Evolutionary conservation across 2,113 vertebrate genomes (phyloP), one percentile per base, ranked within the genome.

Genomic region (Saguinus midas): DNA sequence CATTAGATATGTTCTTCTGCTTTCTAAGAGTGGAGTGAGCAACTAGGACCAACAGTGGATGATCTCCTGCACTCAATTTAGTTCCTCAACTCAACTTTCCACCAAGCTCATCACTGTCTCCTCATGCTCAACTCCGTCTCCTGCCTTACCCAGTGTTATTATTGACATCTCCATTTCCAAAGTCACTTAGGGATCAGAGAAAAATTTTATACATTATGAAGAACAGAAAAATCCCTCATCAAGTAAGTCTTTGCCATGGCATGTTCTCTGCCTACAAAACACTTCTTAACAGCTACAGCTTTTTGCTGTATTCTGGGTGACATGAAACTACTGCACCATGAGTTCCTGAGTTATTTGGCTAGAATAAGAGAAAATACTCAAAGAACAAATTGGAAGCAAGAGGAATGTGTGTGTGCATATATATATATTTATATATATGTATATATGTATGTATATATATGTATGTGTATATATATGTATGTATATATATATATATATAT

Each of bases 1-100:
- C 27, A 93, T 4, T 6, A 81, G 7, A 3, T 61, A 25, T 9
- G 12, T 43, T 48, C 6, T 81, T 52, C 11, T 55, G 3, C 66
- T 70, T 85, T 0, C 3, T 45, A 43, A 52, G 25, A 23, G 21
- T 25, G 29, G 25, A 14, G 17, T 29, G 3, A 85, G 18, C n/a
- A 5, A 11, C 78, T 40, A 13, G n/a, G 21, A 8, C 8, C 13
- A 50, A 43, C 0, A 25, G 1, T 0, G 14, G n/a, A 6, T 12
- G 32, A 4, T 37, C 7, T 45, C 14, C 16, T 45, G 7, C 8
- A 0, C 11, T 2, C 2, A 45, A 11, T 18, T 45, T 52, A 32
- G 14, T n/a, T 80, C 27, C 45, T 7, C 29, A 40, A 1, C 16
- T 78, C 70, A 57, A 5, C 40, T 79, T 52, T 45, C 18, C 23